Base-by-base conservation (phyloP, 2,888 invertebrate species). In the Chrysodeixis includens region DNA sequence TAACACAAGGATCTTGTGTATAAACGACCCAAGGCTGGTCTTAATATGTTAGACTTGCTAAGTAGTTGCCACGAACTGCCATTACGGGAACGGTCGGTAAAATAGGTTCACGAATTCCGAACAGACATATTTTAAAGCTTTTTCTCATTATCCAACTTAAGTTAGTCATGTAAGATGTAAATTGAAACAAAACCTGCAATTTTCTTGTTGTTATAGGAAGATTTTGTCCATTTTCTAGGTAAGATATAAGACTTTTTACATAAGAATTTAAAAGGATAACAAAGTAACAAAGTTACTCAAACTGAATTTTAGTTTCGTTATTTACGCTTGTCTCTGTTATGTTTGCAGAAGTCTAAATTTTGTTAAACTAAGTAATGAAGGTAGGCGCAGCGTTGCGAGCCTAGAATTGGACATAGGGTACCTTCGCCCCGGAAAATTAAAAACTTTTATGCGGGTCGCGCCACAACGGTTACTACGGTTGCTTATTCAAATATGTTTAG, bases 1-100 rank as follows among this genome's bases (percentile, higher is more conserved):
- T 30, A n/a, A 14, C 18, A 56, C 14, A 30, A 53, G 16, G 49
- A 70, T 58, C n/a, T 65, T 32, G n/a, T n/a, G 40, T 40, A 40
- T 40, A 40, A 40, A 40, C 40, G 40, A 40, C 40, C 40, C 6
- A 40, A 7, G 40, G n/a, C 4, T n/a, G 40, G 40, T n/a, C 40
- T 40, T 40, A 40, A 40, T 40, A 40, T 40, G 40, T 40, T 40
- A n/a, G 40, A 40, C 40, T 40, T 40, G 40, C n/a, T 40, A n/a
- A 40, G 40, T 40, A 40, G 40, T 40, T 40, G n/a, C 0, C n/a
- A 40, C n/a, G n/a, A 40, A 40, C n/a, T 40, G 40, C 40, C 40
- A n/a, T 40, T 40, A 40, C 14, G 14, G 40, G 40, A 6, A 12
- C 40, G 6, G 40, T 6, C 7, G n/a, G n/a, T n/a, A n/a, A 40